These are phyloP conservation scores for Sphenopsis melanotis DNA, from an alignment of 2,797 vertebrate genomes.

Conservation along the genomic window DNA sequence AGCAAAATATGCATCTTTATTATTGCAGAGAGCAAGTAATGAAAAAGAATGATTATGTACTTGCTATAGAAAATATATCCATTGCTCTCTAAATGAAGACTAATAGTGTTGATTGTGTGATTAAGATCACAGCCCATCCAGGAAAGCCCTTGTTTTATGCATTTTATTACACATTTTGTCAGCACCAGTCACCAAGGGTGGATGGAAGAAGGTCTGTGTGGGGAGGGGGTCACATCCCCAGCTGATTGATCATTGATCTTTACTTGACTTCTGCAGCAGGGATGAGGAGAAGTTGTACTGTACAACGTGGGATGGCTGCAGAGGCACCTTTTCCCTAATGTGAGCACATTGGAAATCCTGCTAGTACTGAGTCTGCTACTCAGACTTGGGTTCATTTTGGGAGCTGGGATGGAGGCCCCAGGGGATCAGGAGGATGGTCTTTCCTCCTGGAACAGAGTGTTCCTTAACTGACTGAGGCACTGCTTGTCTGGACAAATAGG, in stretches of 20 bases:
- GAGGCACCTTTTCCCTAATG: not conserved
- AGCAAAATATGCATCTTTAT: slow-evolving; percentile 10
- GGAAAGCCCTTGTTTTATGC: not conserved
- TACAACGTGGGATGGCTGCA: not conserved
- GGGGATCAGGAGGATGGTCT: not conserved
- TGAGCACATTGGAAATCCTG: not conserved
- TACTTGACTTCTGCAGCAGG: not conserved
- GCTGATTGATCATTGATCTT: not conserved
- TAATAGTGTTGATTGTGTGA: slow-evolving; percentile 20
- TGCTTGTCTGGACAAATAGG: not conserved
- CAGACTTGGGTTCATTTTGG: not conserved
- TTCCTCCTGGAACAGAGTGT: not conserved
- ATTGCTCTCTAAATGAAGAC: slow-evolving; percentile 30
- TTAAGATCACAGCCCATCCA: slow-evolving; percentile 11
- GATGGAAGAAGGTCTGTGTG: not conserved
- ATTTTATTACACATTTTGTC: not conserved
- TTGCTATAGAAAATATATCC: not conserved
- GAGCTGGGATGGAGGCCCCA: not conserved
- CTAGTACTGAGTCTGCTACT: not conserved
- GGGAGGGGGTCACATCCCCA: not conserved
- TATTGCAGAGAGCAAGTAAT: slow-evolving; percentile 1
- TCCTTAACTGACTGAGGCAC: not conserved
- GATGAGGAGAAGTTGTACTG: not conserved
- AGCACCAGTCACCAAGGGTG: not conserved
- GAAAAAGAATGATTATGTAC: slow-evolving; percentile 38